Evolutionary conservation across 2,113 vertebrate genomes (phyloP).

Genomic region (Calidris pugnax): DNA sequence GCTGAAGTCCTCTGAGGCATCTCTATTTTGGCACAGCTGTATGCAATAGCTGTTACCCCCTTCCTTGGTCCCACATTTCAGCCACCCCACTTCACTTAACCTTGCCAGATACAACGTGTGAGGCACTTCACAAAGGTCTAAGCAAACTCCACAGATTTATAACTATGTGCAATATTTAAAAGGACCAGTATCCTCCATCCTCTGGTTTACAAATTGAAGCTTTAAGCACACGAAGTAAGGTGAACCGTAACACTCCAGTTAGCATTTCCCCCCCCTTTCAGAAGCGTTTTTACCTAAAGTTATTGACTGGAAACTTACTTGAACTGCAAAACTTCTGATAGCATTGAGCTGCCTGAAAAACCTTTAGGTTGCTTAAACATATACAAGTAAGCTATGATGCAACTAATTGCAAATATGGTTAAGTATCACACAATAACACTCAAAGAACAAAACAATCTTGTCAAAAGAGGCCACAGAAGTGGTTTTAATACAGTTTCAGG

Average conservation of each 20-base stretch:
- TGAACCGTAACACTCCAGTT: background rate
- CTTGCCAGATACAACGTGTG: rapidly evolving
- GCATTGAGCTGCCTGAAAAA: background rate
- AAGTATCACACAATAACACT: background rate
- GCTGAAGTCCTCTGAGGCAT: background rate
- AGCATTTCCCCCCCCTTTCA: rapidly evolving
- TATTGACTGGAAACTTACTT: background rate
- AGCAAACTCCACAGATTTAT: too few species aligned
- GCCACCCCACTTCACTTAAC: background rate
- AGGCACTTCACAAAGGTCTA: background rate
- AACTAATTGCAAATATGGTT: rapidly evolving
- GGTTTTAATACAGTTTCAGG: background rate
- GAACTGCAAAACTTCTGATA: background rate
- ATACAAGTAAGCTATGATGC: rapidly evolving
- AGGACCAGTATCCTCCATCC: background rate
- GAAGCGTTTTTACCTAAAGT: rapidly evolving
- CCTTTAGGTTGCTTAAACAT: background rate
- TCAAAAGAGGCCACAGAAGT: background rate
- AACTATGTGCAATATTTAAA: rapidly evolving
- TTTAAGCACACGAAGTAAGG: background rate
- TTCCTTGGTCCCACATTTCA: too few species aligned
- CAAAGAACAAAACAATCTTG: too few species aligned
- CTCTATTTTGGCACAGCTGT: background rate
- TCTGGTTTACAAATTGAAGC: background rate
- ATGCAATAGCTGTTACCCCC: background rate